A percentile compares a stretch with the other conserved stretches of the same genome.
phyloP scores from a whole-genome alignment of 2,888 invertebrate genomes.

The Amorpha juglandis region DNA sequence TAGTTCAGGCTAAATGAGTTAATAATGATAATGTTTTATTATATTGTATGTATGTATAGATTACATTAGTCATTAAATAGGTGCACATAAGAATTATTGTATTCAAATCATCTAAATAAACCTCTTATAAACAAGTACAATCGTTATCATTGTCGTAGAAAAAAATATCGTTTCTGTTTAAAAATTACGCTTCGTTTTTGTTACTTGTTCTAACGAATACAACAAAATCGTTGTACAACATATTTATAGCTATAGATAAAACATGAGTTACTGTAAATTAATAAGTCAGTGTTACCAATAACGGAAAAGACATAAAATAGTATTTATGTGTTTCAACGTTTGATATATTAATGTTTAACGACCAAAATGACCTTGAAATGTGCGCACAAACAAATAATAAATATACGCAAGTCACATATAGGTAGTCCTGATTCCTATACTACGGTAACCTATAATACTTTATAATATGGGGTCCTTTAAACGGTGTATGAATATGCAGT shows the following conservation, averaged over 20 bases:
- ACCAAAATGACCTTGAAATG: not conserved
- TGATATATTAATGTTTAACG: not conserved
- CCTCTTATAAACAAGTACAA: not conserved
- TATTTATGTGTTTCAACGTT: not conserved
- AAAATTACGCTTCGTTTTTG: conserved; percentile 9
- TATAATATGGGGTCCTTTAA: too few relatives aligned
- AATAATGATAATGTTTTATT: too few relatives aligned
- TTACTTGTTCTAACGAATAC: conserved; percentile 31
- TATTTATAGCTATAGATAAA: conserved; percentile 35
- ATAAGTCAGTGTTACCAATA: conserved; percentile 42
- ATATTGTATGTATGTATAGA: too few relatives aligned
- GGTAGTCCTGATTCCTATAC: too few relatives aligned
- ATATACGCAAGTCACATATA: too few relatives aligned
- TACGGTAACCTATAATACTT: too few relatives aligned
- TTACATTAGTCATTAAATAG: too few relatives aligned
- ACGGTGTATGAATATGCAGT: too few relatives aligned
- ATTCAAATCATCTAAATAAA: not conserved
- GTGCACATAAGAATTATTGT: not conserved
- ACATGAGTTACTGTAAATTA: conserved; percentile 39
- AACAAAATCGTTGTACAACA: conserved; percentile 38
- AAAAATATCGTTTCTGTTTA: not conserved
- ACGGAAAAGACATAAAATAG: not conserved
- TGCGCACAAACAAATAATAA: not conserved
- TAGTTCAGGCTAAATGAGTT: too few relatives aligned
- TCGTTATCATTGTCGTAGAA: conserved; percentile 3